Evolutionary conservation across 1,140 invertebrate species (phyloP), one percentile per base, ranked within the genome.

Genomic region (Caenorhabditis inopinata): DNA sequence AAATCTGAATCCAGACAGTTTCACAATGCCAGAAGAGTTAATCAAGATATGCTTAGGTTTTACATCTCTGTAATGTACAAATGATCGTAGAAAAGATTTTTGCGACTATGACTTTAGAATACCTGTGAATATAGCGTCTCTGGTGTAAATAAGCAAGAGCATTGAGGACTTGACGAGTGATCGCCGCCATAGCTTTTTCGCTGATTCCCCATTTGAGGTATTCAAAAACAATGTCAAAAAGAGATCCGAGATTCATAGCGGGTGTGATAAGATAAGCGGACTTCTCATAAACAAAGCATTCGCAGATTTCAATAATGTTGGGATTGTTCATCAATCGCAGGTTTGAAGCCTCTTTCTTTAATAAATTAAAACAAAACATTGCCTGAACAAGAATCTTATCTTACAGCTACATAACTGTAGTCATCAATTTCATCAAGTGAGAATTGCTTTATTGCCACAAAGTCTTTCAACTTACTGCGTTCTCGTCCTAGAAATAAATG

Each of bases 41-140:
- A 75, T n/a, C 1, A 49, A 45, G 7, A 75, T 75, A 18, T 75
- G 47, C 11, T 48, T 75, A 5, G 45, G 16, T 48, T 75, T 48
- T 14, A 75, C 21, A n/a, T 75, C 25, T 48, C 74, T 51, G 18
- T 27, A 75, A 47, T 53, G 12, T 27, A n/a, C n/a, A n/a, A n/a
- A n/a, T n/a, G n/a, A n/a, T n/a, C n/a, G n/a, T n/a, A n/a, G n/a
- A n/a, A n/a, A n/a, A n/a, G n/a, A n/a, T 42, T 42, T 42, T 14
- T 42, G 38, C 6, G 14, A 42, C 14, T 42, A 7, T 42, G 14
- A 14, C 38, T 42, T 14, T 42, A 14, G 14, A 42, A 42, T 7
- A 79, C 78, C 78, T 79, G 23, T 79, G 78, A 35, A 79, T 51
- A 42, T 68, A 46, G 2, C 68, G n/a, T 35, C 45, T 47, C 16